Evolutionary conservation across 2,797 vertebrate genomes (phyloP).

Genomic region (Cyclura pinguis): DNA sequence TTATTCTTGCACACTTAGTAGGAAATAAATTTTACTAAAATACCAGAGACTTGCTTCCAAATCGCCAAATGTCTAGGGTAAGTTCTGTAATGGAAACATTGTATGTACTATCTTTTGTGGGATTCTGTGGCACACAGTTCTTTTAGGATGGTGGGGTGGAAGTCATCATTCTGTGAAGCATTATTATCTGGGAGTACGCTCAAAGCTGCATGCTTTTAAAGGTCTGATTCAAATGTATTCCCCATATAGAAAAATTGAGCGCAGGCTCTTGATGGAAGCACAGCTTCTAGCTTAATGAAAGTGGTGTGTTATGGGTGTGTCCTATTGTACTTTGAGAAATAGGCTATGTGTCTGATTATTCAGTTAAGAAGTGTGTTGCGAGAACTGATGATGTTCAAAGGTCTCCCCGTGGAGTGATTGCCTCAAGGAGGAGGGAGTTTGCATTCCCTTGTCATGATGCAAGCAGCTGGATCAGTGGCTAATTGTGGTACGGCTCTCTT

Average conservation of each 20-base stretch:
- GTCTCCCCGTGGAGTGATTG: slow-evolving; percentile 61
- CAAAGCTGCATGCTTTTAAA: not conserved
- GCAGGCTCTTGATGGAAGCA: not conserved
- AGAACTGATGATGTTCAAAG: slow-evolving; percentile 59
- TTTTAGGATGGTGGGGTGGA: not conserved
- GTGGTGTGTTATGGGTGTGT: not conserved
- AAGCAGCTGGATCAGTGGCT: slow-evolving; percentile 68
- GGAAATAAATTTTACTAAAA: not conserved
- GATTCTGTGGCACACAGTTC: not conserved
- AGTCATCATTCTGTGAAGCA: too few relatives aligned
- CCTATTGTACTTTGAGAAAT: slow-evolving; percentile 52
- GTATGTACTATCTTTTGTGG: not conserved
- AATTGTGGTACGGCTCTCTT: slow-evolving; percentile 64
- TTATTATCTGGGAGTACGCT: too few relatives aligned
- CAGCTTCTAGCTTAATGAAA: slow-evolving; percentile 38
- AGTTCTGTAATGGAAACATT: not conserved
- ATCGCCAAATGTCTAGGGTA: not conserved
- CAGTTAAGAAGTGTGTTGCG: slow-evolving; percentile 54
- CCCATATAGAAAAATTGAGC: not conserved
- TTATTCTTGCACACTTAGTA: not conserved
- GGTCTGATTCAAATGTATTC: not conserved
- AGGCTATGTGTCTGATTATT: slow-evolving; percentile 58
- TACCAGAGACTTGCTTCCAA: not conserved
- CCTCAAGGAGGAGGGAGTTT: slow-evolving; percentile 70
- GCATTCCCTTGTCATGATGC: slow-evolving; percentile 37